These are phyloP conservation scores for Bufo bufo DNA, from an alignment of 2,113 vertebrate species.

Conservation along the genomic window DNA sequence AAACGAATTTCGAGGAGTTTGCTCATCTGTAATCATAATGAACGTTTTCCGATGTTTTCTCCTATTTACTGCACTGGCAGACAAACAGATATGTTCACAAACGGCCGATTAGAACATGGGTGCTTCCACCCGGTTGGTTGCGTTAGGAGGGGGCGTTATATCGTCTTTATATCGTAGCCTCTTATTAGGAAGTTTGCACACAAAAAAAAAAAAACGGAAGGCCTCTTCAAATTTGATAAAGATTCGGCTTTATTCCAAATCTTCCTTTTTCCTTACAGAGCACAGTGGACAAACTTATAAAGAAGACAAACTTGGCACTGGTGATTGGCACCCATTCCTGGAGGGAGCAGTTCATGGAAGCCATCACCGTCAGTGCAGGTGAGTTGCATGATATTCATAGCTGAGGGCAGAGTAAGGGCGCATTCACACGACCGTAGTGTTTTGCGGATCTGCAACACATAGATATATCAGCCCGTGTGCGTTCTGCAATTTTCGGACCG, in stretches of 20 bases:
- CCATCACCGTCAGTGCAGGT: conserved; percentile 94
- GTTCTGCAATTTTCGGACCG: too few species aligned
- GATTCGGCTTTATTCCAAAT: background rate
- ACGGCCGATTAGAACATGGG: background rate
- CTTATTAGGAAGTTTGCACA: too few species aligned
- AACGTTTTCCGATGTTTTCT: background rate
- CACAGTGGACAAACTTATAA: conserved; percentile 94
- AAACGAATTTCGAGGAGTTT: too few species aligned
- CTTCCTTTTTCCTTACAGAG: conserved; percentile 71
- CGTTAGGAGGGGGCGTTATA: too few species aligned
- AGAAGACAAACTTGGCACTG: conserved; percentile 93
- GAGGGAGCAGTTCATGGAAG: conserved; percentile 93
- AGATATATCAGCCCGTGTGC: too few species aligned
- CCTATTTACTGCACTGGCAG: background rate
- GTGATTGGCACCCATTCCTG: conserved; percentile 94
- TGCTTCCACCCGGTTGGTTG: too few species aligned
- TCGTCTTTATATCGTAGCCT: too few species aligned
- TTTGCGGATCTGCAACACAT: too few species aligned
- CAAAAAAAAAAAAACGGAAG: background rate
- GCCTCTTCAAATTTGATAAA: too few species aligned
- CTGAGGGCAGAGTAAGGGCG: too few species aligned
- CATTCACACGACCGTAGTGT: too few species aligned
- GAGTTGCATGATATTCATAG: conserved; percentile 46
- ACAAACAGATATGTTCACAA: background rate
- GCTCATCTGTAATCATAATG: too few species aligned